Evolutionary conservation across 2,888 invertebrate genomes (phyloP).

Genomic region (Mimas tiliae): DNA sequence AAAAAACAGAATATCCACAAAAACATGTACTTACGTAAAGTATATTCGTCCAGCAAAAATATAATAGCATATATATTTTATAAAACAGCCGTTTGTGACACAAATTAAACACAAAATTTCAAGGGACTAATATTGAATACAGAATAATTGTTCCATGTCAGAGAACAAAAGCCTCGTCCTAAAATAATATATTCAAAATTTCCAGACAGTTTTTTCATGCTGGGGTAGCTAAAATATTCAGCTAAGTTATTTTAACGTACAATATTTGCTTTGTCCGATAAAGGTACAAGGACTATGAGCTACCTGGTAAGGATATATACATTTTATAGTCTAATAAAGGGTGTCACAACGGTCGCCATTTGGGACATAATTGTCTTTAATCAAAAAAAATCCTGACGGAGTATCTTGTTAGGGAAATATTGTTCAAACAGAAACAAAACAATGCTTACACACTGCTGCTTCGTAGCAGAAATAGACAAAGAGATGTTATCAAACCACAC

Average conservation of each 20-base stretch:
- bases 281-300: neutral
- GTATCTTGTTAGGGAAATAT: neutral
- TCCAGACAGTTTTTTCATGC: conserved; percentile 1
- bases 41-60: no score
- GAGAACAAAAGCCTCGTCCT: conserved; percentile 12
- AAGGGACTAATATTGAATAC: conserved; percentile 1
- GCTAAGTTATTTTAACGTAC: neutral
- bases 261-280: neutral
- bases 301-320: no score
- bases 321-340: neutral
- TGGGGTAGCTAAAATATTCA: neutral
- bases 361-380: neutral
- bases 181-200: conserved; percentile 2
- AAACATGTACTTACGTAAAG: no score
- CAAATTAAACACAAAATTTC: neutral
- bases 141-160: conserved; percentile 14
- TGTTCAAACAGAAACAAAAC: no score
- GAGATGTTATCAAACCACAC: no score
- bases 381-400: neutral
- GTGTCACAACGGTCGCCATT: neutral
- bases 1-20: no score
- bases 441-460: no score
- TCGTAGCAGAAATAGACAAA: no score
- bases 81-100: neutral
- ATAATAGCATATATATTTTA: neutral